Base-by-base conservation (phyloP, 92 coral and sea anemone species). In the Ricordea florida region DNA sequence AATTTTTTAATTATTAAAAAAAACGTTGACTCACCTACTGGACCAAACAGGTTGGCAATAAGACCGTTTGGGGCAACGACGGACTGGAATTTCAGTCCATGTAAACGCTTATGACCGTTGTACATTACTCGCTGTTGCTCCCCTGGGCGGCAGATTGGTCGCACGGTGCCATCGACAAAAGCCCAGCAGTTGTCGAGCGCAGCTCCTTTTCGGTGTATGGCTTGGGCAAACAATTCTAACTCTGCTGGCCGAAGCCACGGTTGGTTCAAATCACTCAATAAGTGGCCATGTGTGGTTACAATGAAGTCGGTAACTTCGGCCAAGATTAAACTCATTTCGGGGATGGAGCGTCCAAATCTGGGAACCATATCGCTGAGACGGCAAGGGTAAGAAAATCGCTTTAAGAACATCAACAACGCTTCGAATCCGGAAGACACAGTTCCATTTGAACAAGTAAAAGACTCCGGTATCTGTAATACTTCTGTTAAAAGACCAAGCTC, bases 101-200 rank as follows among this genome's bases (percentile, higher is more conserved):
- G 90, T 13, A 79, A 85, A 26, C 85, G 20, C 50, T 89, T 89
- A 21, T 89, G 93, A 6, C 93, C 87, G 44, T 73, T 89, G 82
- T 80, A 89, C 67, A 85, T 55, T 15, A 84, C 63, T 25, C 85
- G 43, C 52, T 78, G 82, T 33, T 85, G 75, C 65, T 68, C 81
- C 1, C 78, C 79, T 14, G 85, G 90, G 7, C 85, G 63, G 27
- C 76, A 85, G 28, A 85, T 72, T 18, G 85, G 85, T n/a, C 87
- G 33, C 6, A 88, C 84, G 13, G 84, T 89, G 42, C 90, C 89
- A 72, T 83, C 79, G 27, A 88, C 81, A 50, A 83, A 88, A 1
- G 89, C 93, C 83, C 86, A 88, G 57, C 88, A 89, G 58, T 80
- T 89, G 56, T 85, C 73, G 9, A 89, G 78, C 11, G 90, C 90